Percentiles rank a stretch among this genome's conserved stretches.
These are phyloP conservation scores for Cepaea nemoralis DNA, from an alignment of 1,140 invertebrate species.

Conservation along the genomic window DNA sequence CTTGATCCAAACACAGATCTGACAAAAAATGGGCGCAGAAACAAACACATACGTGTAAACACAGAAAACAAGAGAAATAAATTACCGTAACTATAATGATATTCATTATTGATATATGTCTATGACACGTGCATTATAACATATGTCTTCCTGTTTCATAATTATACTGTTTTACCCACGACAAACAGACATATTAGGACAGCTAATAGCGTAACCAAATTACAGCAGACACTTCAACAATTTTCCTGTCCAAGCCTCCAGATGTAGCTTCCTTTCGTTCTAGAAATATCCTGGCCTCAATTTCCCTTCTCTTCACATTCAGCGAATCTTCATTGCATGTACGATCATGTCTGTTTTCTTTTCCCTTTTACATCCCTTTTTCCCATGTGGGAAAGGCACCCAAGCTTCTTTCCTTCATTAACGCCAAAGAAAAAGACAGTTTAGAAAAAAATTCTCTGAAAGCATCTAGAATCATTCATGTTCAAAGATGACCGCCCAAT, in stretches of 20 bases:
- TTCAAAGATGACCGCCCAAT: neutral
- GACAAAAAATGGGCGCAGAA: too few species aligned
- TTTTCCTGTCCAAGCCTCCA: neutral
- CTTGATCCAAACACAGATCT: too few species aligned
- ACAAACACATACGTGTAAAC: too few species aligned
- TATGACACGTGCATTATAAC: too few species aligned
- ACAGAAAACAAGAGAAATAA: too few species aligned
- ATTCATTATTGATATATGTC: too few species aligned
- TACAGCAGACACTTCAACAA: neutral
- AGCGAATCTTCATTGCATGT: neutral
- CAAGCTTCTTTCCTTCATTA: neutral
- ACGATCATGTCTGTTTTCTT: neutral
- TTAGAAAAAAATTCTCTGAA: neutral
- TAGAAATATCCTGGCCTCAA: neutral
- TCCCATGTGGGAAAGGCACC: neutral
- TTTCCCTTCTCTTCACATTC: neutral
- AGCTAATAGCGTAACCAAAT: neutral
- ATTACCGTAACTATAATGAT: too few species aligned
- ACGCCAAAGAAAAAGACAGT: neutral
- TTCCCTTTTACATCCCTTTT: neutral
- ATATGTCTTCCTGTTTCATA: too few species aligned
- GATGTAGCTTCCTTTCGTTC: neutral
- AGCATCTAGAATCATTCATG: neutral
- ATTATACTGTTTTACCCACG: too few species aligned
- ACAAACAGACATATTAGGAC: too few species aligned